Evolutionary conservation across 2,113 vertebrate genomes (phyloP), one percentile per base, ranked within the genome.

Genomic region (Labrus mixtus): DNA sequence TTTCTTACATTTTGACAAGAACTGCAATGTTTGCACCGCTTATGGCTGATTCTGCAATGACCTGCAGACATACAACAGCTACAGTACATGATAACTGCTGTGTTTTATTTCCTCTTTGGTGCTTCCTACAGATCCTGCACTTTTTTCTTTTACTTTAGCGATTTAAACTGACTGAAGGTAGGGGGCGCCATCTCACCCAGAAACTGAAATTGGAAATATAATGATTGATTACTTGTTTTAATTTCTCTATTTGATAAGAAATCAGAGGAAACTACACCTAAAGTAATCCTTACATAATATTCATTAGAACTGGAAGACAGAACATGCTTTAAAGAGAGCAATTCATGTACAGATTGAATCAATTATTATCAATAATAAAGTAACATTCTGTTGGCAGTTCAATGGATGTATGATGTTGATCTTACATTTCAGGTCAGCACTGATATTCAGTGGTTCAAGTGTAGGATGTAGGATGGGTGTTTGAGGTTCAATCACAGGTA

Each of bases 231-330:
- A 54, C 9, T 57, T 63, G 20, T 73, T 62, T 58, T 60, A 58
- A 3, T 33, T 39, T 15, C 39, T 41, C 8, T 36, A 13, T 25
- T 50, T 62, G 10, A 36, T 51, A 3, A 20, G 22, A 65, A 59
- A 51, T 60, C 11, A 53, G 57, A 73, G 56, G 68, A 41, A n/a
- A 62, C 58, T 71, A 74, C 57, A 70, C 68, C 56, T 46, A 64
- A 74, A 22, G 41, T 37, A 37, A 79, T 37, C 43, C 37, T 57
- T 65, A 81, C 67, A 51, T n/a, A 57, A 55, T 73, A 58, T 58
- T 23, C 3, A 67, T 63, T 25, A n/a, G 65, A 74, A 67, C 74
- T 79, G 89, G 88, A 92, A 91, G 88, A 92, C 89, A 81, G 76
- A 73, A 55, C 88, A 86, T 89, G 87, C 87, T 74, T 76, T 62